Evolutionary conservation across 2,797 vertebrate genomes (phyloP).

Genomic region (Gouania willdenowi): DNA sequence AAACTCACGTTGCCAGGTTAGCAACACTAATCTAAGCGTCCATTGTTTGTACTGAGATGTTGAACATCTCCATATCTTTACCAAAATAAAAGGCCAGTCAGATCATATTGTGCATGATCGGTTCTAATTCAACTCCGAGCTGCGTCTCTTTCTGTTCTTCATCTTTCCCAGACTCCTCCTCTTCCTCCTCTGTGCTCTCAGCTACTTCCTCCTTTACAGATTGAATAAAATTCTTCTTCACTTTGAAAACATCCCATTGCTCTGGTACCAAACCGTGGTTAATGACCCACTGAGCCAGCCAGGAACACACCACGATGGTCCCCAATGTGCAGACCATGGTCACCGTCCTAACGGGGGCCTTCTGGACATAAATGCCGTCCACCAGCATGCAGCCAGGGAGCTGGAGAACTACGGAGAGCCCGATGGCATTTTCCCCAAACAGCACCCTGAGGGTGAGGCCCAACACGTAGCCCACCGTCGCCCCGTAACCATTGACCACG

Average conservation of each 20-base stretch:
- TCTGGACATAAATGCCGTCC: constrained; percentile 53
- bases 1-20: too few relatives aligned
- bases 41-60: too few relatives aligned
- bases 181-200: not conserved
- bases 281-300: constrained; percentile 24
- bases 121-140: constrained; percentile 13
- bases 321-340: constrained; percentile 60
- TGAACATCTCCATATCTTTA: too few relatives aligned
- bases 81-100: not conserved
- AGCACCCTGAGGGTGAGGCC: constrained; percentile 33
- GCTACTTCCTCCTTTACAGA: not conserved
- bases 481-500: constrained; percentile 65
- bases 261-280: constrained; percentile 29
- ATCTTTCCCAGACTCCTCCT: not conserved
- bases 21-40: too few relatives aligned
- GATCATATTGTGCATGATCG: not conserved
- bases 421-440: constrained; percentile 41
- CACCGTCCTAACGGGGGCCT: constrained; percentile 70
- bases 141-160: constrained; percentile 1
- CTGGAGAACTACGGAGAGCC: constrained; percentile 56
- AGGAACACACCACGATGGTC: constrained; percentile 26
- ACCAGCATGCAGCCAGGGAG: constrained; percentile 62
- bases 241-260: constrained; percentile 43
- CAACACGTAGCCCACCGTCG: constrained; percentile 14
- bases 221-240: constrained; percentile 3